A percentile compares a stretch with the other conserved stretches of the same genome.
phyloP scores from a whole-genome alignment of 2,888 invertebrate species.

The Aphodius sticticus region DNA sequence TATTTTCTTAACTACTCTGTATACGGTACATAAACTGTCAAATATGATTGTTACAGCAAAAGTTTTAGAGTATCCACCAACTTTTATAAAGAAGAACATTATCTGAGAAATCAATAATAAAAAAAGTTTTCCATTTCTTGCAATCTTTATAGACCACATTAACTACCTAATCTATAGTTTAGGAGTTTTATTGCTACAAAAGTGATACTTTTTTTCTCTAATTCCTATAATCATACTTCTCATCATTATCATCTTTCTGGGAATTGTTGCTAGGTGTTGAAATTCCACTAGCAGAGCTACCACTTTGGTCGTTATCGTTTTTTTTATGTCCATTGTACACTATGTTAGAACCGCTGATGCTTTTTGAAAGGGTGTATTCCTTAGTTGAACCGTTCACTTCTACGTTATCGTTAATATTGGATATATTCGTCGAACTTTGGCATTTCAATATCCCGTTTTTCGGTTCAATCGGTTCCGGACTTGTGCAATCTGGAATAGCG shows the following conservation, averaged over 20 bases:
- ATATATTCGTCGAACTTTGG: slow-evolving; percentile 52
- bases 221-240: slow-evolving; percentile 37
- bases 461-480: slow-evolving; percentile 51
- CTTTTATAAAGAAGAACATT: no score
- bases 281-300: slow-evolving; percentile 59
- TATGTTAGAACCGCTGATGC: slow-evolving; percentile 55
- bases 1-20: no score
- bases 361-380: slow-evolving; percentile 52
- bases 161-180: background rate
- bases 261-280: slow-evolving; percentile 60
- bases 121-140: no score
- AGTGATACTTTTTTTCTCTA: no score
- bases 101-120: no score
- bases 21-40: no score
- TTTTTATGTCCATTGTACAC: slow-evolving; percentile 48
- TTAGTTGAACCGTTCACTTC: slow-evolving; percentile 43
- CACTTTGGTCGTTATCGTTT: slow-evolving; percentile 52
- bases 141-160: background rate
- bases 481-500: slow-evolving; percentile 49
- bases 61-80: no score
- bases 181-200: no score
- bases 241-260: slow-evolving; percentile 52
- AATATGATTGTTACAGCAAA: no score
- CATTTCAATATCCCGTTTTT: slow-evolving; percentile 53
- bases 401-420: slow-evolving; percentile 43